Conservation (phyloP, 1,140 invertebrate genomes). For the Branchinecta lindahli region DNA sequence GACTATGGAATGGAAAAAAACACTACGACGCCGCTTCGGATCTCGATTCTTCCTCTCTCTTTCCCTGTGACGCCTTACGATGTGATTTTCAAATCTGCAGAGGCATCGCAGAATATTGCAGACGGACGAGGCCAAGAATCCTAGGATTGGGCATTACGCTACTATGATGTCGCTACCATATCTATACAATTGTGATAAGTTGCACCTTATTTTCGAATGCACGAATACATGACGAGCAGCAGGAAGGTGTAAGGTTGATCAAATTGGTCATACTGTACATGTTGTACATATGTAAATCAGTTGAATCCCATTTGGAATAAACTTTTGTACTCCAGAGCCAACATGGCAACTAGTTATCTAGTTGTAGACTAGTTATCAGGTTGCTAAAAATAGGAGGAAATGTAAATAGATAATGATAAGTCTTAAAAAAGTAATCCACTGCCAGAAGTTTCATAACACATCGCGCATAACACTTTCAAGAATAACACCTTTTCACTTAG, state of each 20-base stretch:
- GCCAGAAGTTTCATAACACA: too few relatives aligned
- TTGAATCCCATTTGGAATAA: too few relatives aligned
- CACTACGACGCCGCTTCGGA: not conserved
- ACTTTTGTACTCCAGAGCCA: too few relatives aligned
- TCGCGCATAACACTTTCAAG: too few relatives aligned
- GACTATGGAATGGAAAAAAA: not conserved
- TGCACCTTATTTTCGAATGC: slow-evolving; percentile 1
- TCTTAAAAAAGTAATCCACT: too few relatives aligned
- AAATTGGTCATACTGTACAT: not conserved
- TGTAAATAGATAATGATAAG: too few relatives aligned
- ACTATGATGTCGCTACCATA: not conserved
- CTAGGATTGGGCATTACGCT: not conserved
- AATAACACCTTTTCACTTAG: too few relatives aligned
- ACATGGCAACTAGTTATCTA: too few relatives aligned
- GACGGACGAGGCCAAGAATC: not conserved
- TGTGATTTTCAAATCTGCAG: not conserved
- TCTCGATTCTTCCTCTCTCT: not conserved
- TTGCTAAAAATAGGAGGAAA: too few relatives aligned
- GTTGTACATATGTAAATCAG: slow-evolving; percentile 6
- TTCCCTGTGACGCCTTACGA: not conserved
- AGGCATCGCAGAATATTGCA: not conserved
- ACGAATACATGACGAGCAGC: not conserved
- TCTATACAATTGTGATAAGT: slow-evolving; percentile 1
- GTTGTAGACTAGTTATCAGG: too few relatives aligned
- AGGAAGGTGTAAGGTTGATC: not conserved